phyloP scores from a whole-genome alignment of 2,888 invertebrate genomes.

The Ormyrus rosae region DNA sequence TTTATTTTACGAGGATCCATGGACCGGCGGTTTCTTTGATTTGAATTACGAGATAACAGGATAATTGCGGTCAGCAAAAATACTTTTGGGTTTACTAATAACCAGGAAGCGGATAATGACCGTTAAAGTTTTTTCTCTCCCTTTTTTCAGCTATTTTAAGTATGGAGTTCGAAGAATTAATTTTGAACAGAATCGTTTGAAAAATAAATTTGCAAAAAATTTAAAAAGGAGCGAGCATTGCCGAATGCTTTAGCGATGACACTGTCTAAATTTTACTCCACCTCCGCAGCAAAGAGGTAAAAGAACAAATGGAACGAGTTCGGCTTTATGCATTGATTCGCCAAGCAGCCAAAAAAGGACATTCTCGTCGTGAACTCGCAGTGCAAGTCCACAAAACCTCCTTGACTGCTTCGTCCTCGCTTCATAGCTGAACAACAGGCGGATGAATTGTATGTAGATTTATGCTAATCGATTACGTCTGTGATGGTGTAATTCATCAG shows the following conservation, averaged over 20 bases:
- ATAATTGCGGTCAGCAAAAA: too few relatives aligned
- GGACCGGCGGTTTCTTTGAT: too few relatives aligned
- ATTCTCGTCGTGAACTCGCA: conserved; percentile 5
- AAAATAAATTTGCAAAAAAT: too few relatives aligned
- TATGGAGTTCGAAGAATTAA: too few relatives aligned
- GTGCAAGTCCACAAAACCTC: conserved; percentile 33
- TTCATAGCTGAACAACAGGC: conserved; percentile 9
- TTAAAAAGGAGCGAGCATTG: too few relatives aligned
- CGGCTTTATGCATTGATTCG: conserved; percentile 4
- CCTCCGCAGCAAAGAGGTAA: background rate
- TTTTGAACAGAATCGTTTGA: too few relatives aligned
- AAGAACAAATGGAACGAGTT: background rate
- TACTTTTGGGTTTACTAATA: too few relatives aligned
- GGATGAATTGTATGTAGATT: conserved; percentile 57
- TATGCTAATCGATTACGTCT: conserved; percentile 51
- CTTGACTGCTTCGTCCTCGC: conserved; percentile 26
- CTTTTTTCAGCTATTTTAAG: too few relatives aligned
- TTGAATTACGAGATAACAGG: too few relatives aligned
- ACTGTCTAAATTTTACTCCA: conserved; percentile 1
- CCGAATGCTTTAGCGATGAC: background rate
- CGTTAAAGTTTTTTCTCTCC: too few relatives aligned
- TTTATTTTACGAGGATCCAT: background rate
- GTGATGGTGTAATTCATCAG: conserved; percentile 36
- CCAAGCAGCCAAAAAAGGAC: conserved; percentile 29
- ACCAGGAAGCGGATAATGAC: too few relatives aligned